Evolutionary conservation across 2,113 vertebrate species (phyloP).

Genomic region (Paraplagusia blochii): DNA sequence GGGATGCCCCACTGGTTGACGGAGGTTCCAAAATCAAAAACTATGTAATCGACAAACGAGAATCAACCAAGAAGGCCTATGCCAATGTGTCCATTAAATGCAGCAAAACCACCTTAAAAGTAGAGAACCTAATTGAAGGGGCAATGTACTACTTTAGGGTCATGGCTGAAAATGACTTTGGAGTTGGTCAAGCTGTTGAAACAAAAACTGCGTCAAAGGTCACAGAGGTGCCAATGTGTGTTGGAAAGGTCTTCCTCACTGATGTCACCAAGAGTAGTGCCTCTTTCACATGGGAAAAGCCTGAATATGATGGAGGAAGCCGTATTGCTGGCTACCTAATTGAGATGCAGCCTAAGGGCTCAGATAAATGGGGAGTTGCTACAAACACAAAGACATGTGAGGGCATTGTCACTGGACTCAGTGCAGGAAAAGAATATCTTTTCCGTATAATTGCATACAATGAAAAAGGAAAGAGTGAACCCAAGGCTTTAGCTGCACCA

Average conservation of each 20-base stretch:
- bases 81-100: conserved; percentile 91
- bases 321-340: conserved; percentile 92
- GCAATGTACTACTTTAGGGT: conserved; percentile 97
- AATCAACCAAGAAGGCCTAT: conserved; percentile 93
- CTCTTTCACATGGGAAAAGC: conserved; percentile 93
- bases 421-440: conserved; percentile 87
- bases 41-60: conserved; percentile 95
- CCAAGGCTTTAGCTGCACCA: conserved; percentile 86
- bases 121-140: conserved; percentile 92
- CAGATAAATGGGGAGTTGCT: conserved; percentile 90
- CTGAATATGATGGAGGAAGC: conserved; percentile 94
- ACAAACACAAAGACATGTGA: conserved; percentile 89
- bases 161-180: conserved; percentile 98
- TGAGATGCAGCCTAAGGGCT: conserved; percentile 93
- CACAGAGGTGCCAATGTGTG: conserved; percentile 91
- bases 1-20: conserved; percentile 92
- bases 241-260: conserved; percentile 88
- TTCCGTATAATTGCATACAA: conserved; percentile 91
- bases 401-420: conserved; percentile 86
- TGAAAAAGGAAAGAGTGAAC: conserved; percentile 96
- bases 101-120: conserved; percentile 87
- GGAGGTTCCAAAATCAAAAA: conserved; percentile 95
- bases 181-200: conserved; percentile 87
- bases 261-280: conserved; percentile 90
- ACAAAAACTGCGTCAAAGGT: conserved; percentile 89